phyloP scores from a whole-genome alignment of 1,140 invertebrate species.

The Fopius arisanus region DNA sequence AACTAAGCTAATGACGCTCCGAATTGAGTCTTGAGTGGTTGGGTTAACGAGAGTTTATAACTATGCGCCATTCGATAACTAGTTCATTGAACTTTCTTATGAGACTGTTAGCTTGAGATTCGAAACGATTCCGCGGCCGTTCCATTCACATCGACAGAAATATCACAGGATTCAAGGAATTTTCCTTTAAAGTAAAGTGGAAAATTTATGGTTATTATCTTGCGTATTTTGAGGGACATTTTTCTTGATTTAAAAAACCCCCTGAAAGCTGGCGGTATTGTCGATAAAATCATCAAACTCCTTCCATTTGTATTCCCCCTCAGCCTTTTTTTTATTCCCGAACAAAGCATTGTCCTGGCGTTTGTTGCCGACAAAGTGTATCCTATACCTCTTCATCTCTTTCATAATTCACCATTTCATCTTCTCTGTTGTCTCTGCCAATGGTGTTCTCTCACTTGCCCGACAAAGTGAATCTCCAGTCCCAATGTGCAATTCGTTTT shows the following conservation, averaged over 20 bases:
- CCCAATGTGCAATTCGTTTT: conserved; percentile 23
- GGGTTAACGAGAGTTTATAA: conserved; percentile 9
- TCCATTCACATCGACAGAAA: background rate
- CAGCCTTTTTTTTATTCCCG: background rate
- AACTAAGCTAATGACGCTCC: background rate
- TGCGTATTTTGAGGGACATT: too few relatives aligned
- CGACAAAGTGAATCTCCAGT: conserved; percentile 33
- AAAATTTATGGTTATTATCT: too few relatives aligned
- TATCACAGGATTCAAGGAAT: background rate
- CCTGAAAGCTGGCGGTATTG: background rate
- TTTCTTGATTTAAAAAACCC: background rate
- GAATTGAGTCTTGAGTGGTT: background rate
- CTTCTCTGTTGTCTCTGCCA: background rate
- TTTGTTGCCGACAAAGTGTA: conserved; percentile 29
- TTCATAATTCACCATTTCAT: conserved; percentile 27
- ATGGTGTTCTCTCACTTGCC: background rate
- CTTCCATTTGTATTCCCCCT: background rate
- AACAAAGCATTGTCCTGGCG: conserved; percentile 18
- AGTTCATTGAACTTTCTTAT: background rate
- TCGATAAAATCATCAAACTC: conserved; percentile 9
- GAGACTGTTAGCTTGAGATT: background rate
- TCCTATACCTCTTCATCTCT: conserved; percentile 4
- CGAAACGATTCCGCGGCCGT: background rate
- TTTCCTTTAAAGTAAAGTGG: background rate
- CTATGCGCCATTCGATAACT: background rate